Conservation (phyloP, 2,113 vertebrate species). For the Urocynchramus pylzowi region DNA sequence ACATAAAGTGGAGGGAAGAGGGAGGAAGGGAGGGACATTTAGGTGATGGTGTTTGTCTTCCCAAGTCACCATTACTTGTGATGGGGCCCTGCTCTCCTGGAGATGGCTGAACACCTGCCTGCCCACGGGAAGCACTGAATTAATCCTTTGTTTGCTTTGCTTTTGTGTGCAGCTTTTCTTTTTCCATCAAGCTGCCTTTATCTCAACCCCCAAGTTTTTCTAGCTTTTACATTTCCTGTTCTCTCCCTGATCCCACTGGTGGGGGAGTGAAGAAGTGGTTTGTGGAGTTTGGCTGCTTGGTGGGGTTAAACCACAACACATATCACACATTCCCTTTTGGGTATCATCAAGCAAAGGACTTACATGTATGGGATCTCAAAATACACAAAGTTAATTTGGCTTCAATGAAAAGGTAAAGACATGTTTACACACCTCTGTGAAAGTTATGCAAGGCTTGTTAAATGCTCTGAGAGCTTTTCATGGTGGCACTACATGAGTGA, state of each 20-base stretch:
- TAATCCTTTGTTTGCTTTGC: not conserved
- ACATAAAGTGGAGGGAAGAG: not conserved
- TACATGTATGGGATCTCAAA: not conserved
- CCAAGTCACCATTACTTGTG: rapidly evolving
- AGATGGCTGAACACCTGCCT: not conserved
- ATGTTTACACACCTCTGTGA: not conserved
- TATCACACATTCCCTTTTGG: not conserved
- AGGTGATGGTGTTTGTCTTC: not conserved
- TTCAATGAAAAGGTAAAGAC: not conserved
- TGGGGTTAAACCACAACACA: not conserved
- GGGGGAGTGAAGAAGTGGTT: no score
- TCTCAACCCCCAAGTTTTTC: not conserved
- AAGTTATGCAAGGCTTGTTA: not conserved
- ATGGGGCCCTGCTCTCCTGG: not conserved
- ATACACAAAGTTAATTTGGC: not conserved
- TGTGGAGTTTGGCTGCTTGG: not conserved
- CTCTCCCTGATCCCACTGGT: rapidly evolving
- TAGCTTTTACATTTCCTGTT: not conserved
- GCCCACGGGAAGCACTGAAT: not conserved
- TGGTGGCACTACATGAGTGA: not conserved
- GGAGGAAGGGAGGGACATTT: rapidly evolving
- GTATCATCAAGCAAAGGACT: not conserved
- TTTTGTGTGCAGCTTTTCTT: not conserved
- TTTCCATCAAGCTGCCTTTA: not conserved
- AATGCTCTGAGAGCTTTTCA: not conserved